These are phyloP conservation scores for Tupiocoris notatus DNA, from an alignment of 2,888 invertebrate species.

Conservation along the genomic window DNA sequence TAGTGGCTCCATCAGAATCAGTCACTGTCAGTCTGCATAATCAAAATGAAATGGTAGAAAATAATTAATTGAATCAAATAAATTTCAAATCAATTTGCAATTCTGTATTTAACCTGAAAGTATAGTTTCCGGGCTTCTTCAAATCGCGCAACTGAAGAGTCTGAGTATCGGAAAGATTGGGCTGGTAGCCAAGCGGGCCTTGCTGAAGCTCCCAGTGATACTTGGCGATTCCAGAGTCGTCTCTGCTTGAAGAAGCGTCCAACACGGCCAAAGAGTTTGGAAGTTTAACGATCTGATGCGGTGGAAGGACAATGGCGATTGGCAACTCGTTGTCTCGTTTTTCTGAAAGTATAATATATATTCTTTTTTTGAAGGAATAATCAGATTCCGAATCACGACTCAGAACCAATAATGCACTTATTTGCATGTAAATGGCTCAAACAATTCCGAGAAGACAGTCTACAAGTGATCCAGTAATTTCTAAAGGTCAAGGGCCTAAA, in stretches of 20 bases:
- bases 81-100: neutral
- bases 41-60: neutral
- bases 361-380: too few relatives aligned
- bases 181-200: slow-evolving; percentile 83
- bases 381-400: too few relatives aligned
- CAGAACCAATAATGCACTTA: too few relatives aligned
- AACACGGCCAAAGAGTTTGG: slow-evolving; percentile 88
- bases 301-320: slow-evolving; percentile 80
- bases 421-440: too few relatives aligned
- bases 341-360: too few relatives aligned
- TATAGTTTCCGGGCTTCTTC: slow-evolving; percentile 82
- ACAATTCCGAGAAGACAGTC: too few relatives aligned
- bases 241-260: slow-evolving; percentile 75
- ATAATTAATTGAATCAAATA: neutral
- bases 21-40: slow-evolving; percentile 73
- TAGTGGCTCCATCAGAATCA: slow-evolving; percentile 83
- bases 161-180: slow-evolving; percentile 72
- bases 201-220: slow-evolving; percentile 93
- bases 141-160: slow-evolving; percentile 83
- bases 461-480: neutral
- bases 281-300: slow-evolving; percentile 79
- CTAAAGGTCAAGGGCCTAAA: neutral
- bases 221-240: slow-evolving; percentile 64
- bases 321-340: slow-evolving; percentile 81
- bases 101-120: slow-evolving; percentile 63